Conservation (phyloP, 1,140 invertebrate genomes). For the Aplysia californica region DNA sequence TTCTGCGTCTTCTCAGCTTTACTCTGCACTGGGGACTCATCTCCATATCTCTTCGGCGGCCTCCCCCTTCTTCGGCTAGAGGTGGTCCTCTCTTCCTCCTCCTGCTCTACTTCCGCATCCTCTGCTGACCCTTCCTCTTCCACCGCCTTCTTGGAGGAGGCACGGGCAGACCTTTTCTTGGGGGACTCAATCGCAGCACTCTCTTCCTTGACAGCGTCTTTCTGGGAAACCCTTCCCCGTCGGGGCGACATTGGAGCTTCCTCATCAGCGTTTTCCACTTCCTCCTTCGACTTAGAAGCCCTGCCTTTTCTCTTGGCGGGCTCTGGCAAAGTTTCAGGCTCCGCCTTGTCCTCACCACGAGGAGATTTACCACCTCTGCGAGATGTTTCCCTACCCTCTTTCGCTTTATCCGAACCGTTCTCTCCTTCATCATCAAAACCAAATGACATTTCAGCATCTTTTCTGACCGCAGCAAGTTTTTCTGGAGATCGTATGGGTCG, state of each 20-base stretch:
- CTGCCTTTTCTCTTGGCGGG: constrained; percentile 5
- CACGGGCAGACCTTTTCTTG: too few relatives aligned
- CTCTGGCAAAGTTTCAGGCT: constrained; percentile 12
- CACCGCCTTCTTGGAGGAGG: constrained; percentile 23
- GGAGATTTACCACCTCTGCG: not conserved
- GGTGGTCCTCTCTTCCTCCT: constrained; percentile 6
- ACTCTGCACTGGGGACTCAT: constrained; percentile 25
- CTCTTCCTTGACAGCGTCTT: too few relatives aligned
- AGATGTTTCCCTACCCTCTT: not conserved
- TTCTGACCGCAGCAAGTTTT: constrained; percentile 34
- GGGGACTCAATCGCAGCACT: too few relatives aligned
- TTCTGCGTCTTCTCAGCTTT: constrained; percentile 22
- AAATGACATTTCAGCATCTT: constrained; percentile 34
- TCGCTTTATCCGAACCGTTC: not conserved
- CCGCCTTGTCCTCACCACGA: too few relatives aligned
- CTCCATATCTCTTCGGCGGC: constrained; percentile 27
- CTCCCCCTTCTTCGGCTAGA: constrained; percentile 18
- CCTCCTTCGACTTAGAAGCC: constrained; percentile 3
- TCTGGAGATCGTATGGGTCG: constrained; percentile 33
- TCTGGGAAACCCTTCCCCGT: too few relatives aligned
- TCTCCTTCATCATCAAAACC: constrained; percentile 35
- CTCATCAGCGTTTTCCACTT: not conserved
- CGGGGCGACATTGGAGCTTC: not conserved
- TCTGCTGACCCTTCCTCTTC: constrained; percentile 2
- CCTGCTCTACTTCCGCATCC: constrained; percentile 23